phyloP scores from a whole-genome alignment of 2,113 vertebrate genomes.

The Gobio gobio region DNA sequence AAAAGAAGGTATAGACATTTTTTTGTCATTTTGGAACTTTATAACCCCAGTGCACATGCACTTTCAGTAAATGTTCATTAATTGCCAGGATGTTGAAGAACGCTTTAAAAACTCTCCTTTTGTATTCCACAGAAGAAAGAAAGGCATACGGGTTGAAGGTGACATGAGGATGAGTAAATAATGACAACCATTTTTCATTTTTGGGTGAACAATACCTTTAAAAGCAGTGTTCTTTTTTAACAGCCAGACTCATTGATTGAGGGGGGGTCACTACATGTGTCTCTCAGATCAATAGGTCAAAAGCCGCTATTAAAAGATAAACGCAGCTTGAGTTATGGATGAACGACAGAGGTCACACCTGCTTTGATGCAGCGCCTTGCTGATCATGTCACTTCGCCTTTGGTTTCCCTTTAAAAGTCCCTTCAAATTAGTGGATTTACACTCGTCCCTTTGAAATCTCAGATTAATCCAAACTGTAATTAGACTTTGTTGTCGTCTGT shows the following conservation, averaged over 20 bases:
- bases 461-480: constrained; percentile 50
- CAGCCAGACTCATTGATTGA: constrained; percentile 31
- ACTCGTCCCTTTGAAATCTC: constrained; percentile 49
- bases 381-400: background rate
- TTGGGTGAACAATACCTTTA: background rate
- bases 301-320: constrained; percentile 26
- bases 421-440: constrained; percentile 26
- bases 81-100: background rate
- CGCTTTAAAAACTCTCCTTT: background rate
- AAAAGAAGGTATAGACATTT: background rate
- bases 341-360: constrained; percentile 29
- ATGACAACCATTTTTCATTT: background rate
- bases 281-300: constrained; percentile 46
- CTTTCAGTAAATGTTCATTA: background rate
- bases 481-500: constrained; percentile 49
- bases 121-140: background rate
- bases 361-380: constrained; percentile 20
- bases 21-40: background rate
- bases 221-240: background rate
- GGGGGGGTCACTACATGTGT: background rate
- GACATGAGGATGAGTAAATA: background rate
- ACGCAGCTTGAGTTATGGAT: background rate
- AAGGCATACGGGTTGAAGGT: background rate
- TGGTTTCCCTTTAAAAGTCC: constrained; percentile 27
- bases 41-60: too few species aligned